phyloP scores from a whole-genome alignment of 1,140 invertebrate genomes.

The Carcinoscorpius rotundicauda region DNA sequence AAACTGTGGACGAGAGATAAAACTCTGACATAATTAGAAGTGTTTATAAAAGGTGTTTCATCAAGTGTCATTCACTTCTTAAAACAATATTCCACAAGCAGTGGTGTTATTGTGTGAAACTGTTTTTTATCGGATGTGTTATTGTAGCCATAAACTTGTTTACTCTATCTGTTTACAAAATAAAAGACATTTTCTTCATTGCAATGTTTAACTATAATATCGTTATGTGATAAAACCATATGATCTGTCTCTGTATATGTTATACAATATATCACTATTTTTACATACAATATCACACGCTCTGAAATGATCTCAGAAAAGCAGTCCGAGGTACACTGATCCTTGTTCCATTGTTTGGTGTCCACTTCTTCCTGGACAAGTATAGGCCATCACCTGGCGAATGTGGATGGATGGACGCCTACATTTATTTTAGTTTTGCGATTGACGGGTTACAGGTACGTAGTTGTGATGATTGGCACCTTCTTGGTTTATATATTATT shows the following conservation, averaged over 20 bases:
- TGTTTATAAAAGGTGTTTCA: too few relatives aligned
- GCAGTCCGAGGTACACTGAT: constrained; percentile 44
- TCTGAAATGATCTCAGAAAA: constrained; percentile 33
- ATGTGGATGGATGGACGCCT: constrained; percentile 31
- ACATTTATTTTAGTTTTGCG: constrained; percentile 33
- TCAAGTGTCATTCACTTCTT: too few relatives aligned
- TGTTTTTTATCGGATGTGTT: too few relatives aligned
- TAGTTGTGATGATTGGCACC: neutral
- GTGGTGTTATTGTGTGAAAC: too few relatives aligned
- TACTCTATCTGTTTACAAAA: neutral
- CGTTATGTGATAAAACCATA: neutral
- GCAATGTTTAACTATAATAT: neutral
- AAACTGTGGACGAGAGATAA: too few relatives aligned
- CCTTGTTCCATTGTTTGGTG: constrained; percentile 44
- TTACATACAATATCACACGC: constrained; percentile 4
- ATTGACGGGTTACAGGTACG: constrained; percentile 37
- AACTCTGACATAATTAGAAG: too few relatives aligned
- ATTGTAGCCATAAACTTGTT: neutral
- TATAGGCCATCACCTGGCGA: constrained; percentile 34
- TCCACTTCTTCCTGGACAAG: constrained; percentile 42
- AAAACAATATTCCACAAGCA: too few relatives aligned
- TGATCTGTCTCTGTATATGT: neutral
- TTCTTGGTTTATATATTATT: neutral
- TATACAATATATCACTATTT: neutral
- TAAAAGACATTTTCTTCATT: neutral